Conservation (phyloP, 2,113 vertebrate genomes). For the Coracopsis vasa region DNA sequence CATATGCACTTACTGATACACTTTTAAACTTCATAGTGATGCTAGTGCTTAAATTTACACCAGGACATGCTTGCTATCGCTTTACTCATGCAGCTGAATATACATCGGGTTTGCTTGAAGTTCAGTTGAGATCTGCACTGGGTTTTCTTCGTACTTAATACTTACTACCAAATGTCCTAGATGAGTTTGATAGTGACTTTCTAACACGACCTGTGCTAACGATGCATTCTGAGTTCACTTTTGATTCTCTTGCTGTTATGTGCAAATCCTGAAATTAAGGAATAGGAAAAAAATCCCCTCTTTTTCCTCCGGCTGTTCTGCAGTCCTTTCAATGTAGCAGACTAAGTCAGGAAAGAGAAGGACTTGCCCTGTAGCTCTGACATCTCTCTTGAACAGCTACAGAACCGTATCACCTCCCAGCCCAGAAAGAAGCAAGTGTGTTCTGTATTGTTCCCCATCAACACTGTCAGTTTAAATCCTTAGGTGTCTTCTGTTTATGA, state of each 20-base stretch:
- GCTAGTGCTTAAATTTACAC: neutral
- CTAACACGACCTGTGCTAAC: neutral
- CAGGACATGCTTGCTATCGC: neutral
- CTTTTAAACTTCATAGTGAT: neutral
- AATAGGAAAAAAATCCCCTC: neutral
- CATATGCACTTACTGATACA: neutral
- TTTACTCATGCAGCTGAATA: neutral
- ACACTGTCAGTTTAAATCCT: conserved; percentile 64
- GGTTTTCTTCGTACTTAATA: neutral
- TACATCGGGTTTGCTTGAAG: neutral
- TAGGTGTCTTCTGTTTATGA: conserved; percentile 96
- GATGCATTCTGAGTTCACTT: neutral
- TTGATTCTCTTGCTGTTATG: neutral
- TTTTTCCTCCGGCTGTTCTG: neutral
- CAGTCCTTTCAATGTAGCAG: neutral
- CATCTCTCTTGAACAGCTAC: neutral
- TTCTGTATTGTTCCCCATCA: conserved; percentile 43
- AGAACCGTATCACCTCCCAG: neutral
- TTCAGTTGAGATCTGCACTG: neutral
- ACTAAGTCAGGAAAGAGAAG: neutral
- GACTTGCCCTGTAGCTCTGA: neutral
- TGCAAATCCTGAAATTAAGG: neutral
- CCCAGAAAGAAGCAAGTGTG: neutral
- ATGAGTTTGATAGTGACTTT: neutral
- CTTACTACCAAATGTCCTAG: neutral